Evolutionary conservation across 2,797 vertebrate genomes (phyloP), one percentile per base, ranked within the genome.

Genomic region (Semotilus atromaculatus): DNA sequence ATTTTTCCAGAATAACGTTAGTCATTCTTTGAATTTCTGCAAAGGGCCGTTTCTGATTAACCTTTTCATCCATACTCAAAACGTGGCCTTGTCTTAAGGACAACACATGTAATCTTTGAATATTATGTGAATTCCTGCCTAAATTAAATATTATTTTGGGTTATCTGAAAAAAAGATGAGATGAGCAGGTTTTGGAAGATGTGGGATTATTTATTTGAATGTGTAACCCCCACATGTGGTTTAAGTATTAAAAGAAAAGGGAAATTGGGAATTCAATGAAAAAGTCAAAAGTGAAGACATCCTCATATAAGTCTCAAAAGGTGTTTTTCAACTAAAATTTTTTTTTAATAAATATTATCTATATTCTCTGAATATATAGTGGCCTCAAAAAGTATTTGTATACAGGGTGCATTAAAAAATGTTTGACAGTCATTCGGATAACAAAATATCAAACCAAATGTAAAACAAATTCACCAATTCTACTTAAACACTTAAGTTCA

Each of bases 181-280:
- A 26, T 45, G 51, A 58, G 31, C 36, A 72, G 53, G 11, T 60
- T 45, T 31, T 58, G 21, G 23, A 80, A 62, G 80, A 60, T 62
- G 7, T 82, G 19, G 53, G 68, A 45, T 51, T 64, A 64, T 75
- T 74, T 75, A 83, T 83, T 83, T 83, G 5, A 76, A 53, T 64
- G 3, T 45, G 19, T 62, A 34, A 72, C 38, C 19, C n/a, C 19
- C 26, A 66, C 78, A 80, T 23, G n/a, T 45, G 26, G 26, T 64
- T 64, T 6, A 64, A 18, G 62, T 64, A 66, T 48, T 73, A 26
- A 53, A 53, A 75, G n/a, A 67, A 66, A 38, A 34, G 31, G 23
- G 29, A 43, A 64, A 74, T 67, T n/a, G 23, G 23, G 31, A 67
- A 76, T 31, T 53, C 9, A 43, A 40, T 67, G n/a, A 68, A 76